Evolutionary conservation across 2,113 vertebrate species (phyloP), one percentile per base, ranked within the genome.

Genomic region (Cyphomyrus plagiostoma): DNA sequence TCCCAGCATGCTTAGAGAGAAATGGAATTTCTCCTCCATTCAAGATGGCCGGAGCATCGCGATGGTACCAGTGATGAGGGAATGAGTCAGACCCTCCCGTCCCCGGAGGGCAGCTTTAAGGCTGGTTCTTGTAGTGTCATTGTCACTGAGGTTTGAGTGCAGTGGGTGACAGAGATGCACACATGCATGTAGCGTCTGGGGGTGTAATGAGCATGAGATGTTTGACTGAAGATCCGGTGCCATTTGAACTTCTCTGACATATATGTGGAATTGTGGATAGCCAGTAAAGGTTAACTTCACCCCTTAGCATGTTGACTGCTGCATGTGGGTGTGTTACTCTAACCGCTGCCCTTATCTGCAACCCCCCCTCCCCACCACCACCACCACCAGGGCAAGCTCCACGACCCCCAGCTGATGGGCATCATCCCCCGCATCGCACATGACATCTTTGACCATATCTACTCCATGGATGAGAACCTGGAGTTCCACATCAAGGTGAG

Each of bases 401-500:
- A 99, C 0, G 97, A 99, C 92, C 93, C 93, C 19, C 95, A 95
- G 21, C 95, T 96, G 89, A 99, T 98, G 97, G 98, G 98, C 4
- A 98, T 99, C 93, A 98, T 99, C 89, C 98, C 98, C 19, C 97
- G 98, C 4, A 99, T 99, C 0, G 93, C 98, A 10, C 96, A 96
- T 10, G 98, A 99, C 94, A 99, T 99, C 93, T 99, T 99, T 1
- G 97, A 98, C 93, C 98, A 99, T 92, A 99, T 99, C 93, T 99
- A 98, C 95, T 98, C 98, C 88, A 99, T 99, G 98, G 98, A 99
- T 30, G 98, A 99, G 92, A 98, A 99, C 94, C 94, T 99, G 94
- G 98, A 99, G 94, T 99, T 99, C 91, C 98, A 99, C 86, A 99
- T 99, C 91, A 99, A 99, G 97, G 98, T 99, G 90, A 93, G 42